phyloP scores from a whole-genome alignment of 2,797 vertebrate species.

The Typhlichthys eigenmanni region DNA sequence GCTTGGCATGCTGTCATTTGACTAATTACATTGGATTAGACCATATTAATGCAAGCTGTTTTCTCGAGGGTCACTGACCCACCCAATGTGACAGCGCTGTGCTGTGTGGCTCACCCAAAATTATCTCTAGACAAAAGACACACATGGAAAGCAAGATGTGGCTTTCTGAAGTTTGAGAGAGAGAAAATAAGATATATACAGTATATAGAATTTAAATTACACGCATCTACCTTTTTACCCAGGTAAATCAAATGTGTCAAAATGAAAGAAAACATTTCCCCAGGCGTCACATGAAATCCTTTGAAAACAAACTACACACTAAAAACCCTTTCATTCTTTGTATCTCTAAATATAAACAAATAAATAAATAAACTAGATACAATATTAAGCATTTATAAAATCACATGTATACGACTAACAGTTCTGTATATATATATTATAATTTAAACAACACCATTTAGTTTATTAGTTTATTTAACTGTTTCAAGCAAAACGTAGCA shows the following conservation, averaged over 20 bases:
- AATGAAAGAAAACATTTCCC: conserved; percentile 67
- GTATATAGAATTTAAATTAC: conserved; percentile 6
- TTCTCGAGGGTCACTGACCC: conserved; percentile 95
- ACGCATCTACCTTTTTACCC: conserved; percentile 17
- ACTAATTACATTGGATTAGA: conserved; percentile 99
- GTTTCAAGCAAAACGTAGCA: neutral
- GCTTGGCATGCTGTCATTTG: conserved; percentile 93
- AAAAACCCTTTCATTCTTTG: conserved; percentile 64
- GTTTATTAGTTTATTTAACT: conserved; percentile 13
- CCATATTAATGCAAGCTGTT: conserved; percentile 99
- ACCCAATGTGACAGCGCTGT: conserved; percentile 82
- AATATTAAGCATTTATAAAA: no score
- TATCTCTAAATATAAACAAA: conserved; percentile 49
- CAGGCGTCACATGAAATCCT: conserved; percentile 79
- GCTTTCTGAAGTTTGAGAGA: conserved; percentile 17
- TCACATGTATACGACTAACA: no score
- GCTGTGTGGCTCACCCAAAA: conserved; percentile 69
- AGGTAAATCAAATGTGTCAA: conserved; percentile 18
- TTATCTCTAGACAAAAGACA: conserved; percentile 49
- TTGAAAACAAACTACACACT: conserved; percentile 81
- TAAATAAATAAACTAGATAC: conserved; percentile 43
- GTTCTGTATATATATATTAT: no score
- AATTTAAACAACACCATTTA: neutral
- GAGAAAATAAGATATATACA: no score
- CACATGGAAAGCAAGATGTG: conserved; percentile 41